Percentiles rank a stretch among this genome's conserved stretches.
Evolutionary conservation across 2,888 invertebrate species (phyloP).

Genomic region (Sminthurinus aureus): DNA sequence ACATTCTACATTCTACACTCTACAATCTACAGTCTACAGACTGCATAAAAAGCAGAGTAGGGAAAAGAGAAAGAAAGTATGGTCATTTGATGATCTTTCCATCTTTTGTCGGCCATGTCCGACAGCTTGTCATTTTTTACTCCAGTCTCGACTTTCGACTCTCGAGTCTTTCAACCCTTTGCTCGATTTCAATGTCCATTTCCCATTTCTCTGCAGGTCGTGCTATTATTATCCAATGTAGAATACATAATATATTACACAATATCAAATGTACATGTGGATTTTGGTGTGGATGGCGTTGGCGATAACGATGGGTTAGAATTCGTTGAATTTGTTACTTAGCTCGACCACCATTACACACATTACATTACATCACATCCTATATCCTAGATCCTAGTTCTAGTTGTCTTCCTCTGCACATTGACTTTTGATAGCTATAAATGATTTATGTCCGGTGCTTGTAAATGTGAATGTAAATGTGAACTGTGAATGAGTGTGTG

Average conservation of each 20-base stretch:
- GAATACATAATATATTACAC: neutral
- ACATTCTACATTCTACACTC: too few species aligned
- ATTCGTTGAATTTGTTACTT: neutral
- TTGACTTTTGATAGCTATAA: slow-evolving; percentile 25
- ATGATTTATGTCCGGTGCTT: slow-evolving; percentile 32
- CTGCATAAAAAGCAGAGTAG: too few species aligned
- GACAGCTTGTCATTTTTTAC: slow-evolving; percentile 36
- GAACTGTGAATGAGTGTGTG: neutral
- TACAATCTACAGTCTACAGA: too few species aligned
- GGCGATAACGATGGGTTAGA: neutral
- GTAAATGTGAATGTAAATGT: neutral
- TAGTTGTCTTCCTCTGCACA: too few species aligned
- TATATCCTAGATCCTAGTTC: too few species aligned
- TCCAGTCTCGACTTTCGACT: neutral
- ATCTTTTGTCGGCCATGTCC: slow-evolving; percentile 32
- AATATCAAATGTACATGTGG: too few species aligned
- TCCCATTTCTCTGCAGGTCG: neutral
- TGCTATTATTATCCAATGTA: slow-evolving; percentile 8
- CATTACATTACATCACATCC: too few species aligned
- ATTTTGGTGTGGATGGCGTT: neutral
- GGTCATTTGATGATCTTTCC: slow-evolving; percentile 15
- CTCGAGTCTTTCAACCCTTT: neutral
- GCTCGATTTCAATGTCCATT: neutral
- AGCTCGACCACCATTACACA: too few species aligned
- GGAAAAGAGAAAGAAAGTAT: neutral